Conservation (phyloP, 2,113 vertebrate species). For the Capra hircus region DNA sequence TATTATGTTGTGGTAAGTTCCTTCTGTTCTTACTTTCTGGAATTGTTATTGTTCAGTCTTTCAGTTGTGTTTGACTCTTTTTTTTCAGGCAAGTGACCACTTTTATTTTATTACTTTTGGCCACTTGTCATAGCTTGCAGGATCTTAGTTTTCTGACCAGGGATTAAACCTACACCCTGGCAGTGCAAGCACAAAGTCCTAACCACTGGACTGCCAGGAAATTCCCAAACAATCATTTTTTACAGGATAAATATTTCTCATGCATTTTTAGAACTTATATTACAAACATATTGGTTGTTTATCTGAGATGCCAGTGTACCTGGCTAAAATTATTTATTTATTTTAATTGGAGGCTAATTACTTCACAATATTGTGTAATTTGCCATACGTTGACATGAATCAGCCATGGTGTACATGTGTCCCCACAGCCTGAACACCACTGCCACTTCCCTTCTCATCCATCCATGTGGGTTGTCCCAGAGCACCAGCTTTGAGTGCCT, state of each 20-base stretch:
- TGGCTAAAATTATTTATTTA: neutral
- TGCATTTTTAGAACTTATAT: neutral
- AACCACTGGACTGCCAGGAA: neutral
- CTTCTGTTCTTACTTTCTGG: neutral
- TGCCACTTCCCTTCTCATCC: neutral
- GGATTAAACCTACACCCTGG: neutral
- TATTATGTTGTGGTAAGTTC: neutral
- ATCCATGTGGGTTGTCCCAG: neutral
- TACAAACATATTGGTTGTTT: neutral
- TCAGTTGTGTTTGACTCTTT: neutral
- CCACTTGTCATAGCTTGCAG: neutral
- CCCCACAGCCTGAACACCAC: neutral
- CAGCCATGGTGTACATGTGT: neutral
- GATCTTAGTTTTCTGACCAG: neutral
- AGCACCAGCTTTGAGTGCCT: neutral
- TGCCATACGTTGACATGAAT: neutral
- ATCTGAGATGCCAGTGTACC: neutral
- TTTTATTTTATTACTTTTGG: neutral
- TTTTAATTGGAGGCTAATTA: neutral
- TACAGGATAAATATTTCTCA: neutral
- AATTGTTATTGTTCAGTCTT: neutral
- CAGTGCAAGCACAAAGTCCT: neutral
- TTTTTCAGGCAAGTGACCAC: neutral
- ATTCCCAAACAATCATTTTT: neutral
- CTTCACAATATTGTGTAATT: neutral